Conservation (phyloP, 2,888 invertebrate genomes). For the Chirona hameri region DNA sequence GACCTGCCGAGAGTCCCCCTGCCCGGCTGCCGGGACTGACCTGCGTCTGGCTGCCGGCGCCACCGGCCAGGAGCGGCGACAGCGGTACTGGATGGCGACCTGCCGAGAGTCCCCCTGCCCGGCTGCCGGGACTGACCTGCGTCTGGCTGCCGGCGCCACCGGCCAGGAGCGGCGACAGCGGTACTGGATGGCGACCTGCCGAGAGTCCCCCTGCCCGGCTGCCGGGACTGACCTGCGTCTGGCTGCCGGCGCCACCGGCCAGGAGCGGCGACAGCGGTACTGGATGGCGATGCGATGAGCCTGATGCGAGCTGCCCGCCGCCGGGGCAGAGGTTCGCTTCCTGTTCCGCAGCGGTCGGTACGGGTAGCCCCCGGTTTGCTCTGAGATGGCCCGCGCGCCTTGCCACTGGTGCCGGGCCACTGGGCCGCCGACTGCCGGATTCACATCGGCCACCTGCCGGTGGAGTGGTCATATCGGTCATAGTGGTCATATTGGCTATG, state of each 20-base stretch:
- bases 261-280: slow-evolving; percentile 1
- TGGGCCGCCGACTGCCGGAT: background rate
- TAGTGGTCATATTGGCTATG: too few species aligned
- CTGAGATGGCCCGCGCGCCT: background rate
- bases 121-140: too few species aligned
- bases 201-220: background rate
- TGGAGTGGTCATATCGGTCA: background rate
- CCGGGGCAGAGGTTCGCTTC: slow-evolving; percentile 3
- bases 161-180: too few species aligned
- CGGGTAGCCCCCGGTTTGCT: background rate
- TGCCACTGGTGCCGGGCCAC: slow-evolving; percentile 5
- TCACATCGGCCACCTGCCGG: background rate
- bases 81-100: too few species aligned
- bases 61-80: too few species aligned
- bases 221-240: slow-evolving; percentile 1
- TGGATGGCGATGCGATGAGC: slow-evolving; percentile 11
- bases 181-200: too few species aligned
- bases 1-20: too few species aligned
- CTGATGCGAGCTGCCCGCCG: background rate
- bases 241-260: slow-evolving; percentile 8
- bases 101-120: too few species aligned
- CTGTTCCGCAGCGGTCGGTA: background rate
- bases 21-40: background rate
- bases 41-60: too few species aligned
- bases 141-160: too few species aligned